Evolutionary conservation across 2,113 vertebrate genomes (phyloP).

Genomic region (Calyptomena viridis): DNA sequence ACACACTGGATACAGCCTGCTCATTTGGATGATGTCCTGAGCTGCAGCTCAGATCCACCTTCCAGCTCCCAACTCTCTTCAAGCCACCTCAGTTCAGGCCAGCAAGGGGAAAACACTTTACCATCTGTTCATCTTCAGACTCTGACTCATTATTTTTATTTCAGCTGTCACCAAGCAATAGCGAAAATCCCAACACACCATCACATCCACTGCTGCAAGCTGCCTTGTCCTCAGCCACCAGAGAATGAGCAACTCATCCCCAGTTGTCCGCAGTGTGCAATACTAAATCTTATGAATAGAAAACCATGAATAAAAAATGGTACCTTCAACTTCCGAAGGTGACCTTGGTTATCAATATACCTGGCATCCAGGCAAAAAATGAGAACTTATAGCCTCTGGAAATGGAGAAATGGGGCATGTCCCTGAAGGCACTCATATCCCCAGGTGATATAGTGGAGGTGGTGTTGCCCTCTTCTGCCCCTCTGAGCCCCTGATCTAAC

Average conservation of each 20-base stretch:
- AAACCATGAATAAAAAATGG: not conserved
- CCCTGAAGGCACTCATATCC: not conserved
- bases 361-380: not conserved
- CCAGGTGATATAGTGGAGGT: not conserved
- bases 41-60: not conserved
- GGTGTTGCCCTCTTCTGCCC: not conserved
- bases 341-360: not conserved
- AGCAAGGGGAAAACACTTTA: not conserved
- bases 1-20: fast-evolving
- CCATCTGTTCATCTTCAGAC: constrained; percentile 26
- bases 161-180: constrained; percentile 59
- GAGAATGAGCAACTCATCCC: not conserved
- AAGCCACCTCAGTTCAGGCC: not conserved
- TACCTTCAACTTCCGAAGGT: not conserved
- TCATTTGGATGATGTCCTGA: not conserved
- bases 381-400: not conserved
- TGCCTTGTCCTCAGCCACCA: not conserved
- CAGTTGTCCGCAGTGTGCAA: fast-evolving
- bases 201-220: not conserved
- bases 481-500: not conserved
- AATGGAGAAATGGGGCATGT: not conserved
- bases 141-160: constrained; percentile 66
- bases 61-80: not conserved
- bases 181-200: not conserved
- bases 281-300: not conserved